A percentile compares a stretch with the other conserved stretches of the same genome.
These are phyloP conservation scores for Drosophila aff. DNA, from an alignment of 1,140 invertebrate genomes.

Conservation along the genomic window DNA sequence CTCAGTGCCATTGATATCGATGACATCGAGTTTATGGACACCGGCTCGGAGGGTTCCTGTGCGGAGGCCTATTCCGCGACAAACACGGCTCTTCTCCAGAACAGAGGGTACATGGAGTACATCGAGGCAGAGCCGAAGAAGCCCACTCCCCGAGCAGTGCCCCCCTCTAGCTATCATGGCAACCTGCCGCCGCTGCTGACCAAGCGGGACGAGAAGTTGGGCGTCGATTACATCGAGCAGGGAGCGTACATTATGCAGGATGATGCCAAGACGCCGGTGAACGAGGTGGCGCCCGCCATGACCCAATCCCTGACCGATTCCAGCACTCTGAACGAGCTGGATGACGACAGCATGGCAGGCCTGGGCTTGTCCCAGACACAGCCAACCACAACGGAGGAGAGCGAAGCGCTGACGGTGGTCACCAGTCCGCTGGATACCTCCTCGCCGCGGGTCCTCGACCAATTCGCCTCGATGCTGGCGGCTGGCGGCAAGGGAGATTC, in stretches of 20 bases:
- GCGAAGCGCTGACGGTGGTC: constrained; percentile 86
- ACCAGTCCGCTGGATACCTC: constrained; percentile 86
- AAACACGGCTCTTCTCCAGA: constrained; percentile 86
- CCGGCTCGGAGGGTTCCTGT: constrained; percentile 88
- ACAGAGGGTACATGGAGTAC: constrained; percentile 90
- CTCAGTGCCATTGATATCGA: constrained; percentile 82
- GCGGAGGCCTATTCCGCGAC: constrained; percentile 87
- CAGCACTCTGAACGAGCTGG: constrained; percentile 85
- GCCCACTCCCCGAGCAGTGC: constrained; percentile 17
- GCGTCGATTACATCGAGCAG: constrained; percentile 87
- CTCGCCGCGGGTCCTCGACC: constrained; percentile 62
- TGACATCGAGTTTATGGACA: constrained; percentile 91
- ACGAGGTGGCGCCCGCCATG: constrained; percentile 69
- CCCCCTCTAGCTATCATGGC: not conserved
- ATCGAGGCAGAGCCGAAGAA: constrained; percentile 85
- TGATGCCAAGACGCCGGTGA: constrained; percentile 81
- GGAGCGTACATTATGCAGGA: constrained; percentile 84
- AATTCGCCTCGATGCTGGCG: constrained; percentile 62
- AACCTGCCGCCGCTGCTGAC: constrained; percentile 47
- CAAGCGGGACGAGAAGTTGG: constrained; percentile 74
- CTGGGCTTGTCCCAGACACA: constrained; percentile 65
- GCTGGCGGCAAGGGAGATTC: constrained; percentile 59
- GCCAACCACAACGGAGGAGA: constrained; percentile 87
- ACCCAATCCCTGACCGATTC: constrained; percentile 81
- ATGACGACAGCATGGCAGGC: constrained; percentile 87